Conservation (phyloP, 2,113 vertebrate genomes). For the Mellivora capensis region DNA sequence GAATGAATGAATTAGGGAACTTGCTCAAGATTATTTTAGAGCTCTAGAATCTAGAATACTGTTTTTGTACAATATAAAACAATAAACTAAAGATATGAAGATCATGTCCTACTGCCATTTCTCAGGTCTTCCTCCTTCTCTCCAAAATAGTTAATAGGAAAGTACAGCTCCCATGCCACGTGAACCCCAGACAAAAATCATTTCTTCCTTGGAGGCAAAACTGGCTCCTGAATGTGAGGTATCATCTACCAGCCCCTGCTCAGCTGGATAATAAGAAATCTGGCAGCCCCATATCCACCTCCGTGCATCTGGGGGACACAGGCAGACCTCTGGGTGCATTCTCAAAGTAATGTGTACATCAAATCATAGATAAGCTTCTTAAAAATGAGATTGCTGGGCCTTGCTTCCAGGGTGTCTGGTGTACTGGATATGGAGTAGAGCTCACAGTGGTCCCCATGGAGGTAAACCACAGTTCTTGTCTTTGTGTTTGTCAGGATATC, state of each 20-base stretch:
- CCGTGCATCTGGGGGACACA: not conserved
- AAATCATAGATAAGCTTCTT: not conserved
- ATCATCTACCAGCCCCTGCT: not conserved
- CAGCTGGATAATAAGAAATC: not conserved
- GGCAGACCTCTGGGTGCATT: not conserved
- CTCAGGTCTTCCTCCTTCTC: not conserved
- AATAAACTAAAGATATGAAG: not conserved
- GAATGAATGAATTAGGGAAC: not conserved
- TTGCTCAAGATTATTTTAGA: not conserved
- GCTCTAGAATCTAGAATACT: not conserved
- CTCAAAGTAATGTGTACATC: not conserved
- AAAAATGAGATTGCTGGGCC: not conserved
- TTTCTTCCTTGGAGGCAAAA: conserved; percentile 5
- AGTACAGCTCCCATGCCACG: not conserved
- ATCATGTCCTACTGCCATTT: not conserved
- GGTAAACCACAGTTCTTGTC: not conserved
- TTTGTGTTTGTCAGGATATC: not conserved
- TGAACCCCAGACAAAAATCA: not conserved
- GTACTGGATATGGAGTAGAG: no score
- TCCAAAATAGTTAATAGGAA: not conserved
- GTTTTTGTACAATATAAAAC: not conserved
- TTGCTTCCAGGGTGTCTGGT: not conserved
- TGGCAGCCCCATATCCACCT: not conserved
- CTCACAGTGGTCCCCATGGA: rapidly evolving
- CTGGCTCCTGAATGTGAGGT: not conserved